A percentile compares a stretch with the other conserved stretches of the same genome.
phyloP scores from a whole-genome alignment of 1,140 invertebrate genomes.

The Drosophila kohkoa region DNA sequence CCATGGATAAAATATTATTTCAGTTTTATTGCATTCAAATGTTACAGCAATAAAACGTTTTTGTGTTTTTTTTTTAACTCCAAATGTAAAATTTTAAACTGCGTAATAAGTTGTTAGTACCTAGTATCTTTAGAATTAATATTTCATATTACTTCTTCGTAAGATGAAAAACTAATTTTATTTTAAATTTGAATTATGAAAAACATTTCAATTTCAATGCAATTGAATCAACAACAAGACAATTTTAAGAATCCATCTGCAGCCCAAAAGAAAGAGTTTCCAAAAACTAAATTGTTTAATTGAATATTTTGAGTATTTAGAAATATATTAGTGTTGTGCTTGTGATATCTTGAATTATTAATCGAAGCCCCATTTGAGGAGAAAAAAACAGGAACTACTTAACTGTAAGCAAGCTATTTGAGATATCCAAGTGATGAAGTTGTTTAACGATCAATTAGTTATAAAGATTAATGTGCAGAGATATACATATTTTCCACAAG shows the following conservation, averaged over 20 bases:
- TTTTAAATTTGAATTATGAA: background rate
- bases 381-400: slow-evolving; percentile 6
- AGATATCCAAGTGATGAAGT: slow-evolving; percentile 13
- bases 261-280: background rate
- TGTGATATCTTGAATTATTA: background rate
- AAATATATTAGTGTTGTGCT: background rate
- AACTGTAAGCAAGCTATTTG: background rate
- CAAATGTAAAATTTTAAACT: no score
- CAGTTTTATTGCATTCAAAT: no score
- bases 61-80: no score
- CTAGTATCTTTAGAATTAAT: no score
- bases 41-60: no score
- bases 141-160: no score
- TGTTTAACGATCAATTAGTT: slow-evolving; percentile 20
- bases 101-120: no score
- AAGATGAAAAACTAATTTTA: no score
- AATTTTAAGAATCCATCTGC: background rate
- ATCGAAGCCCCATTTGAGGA: background rate
- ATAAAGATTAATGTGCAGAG: slow-evolving; percentile 12
- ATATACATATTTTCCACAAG: slow-evolving; percentile 1
- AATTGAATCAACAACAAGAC: background rate
- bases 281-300: slow-evolving; percentile 1
- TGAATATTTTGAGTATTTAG: background rate
- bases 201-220: background rate
- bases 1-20: no score